phyloP scores from a whole-genome alignment of 2,888 invertebrate genomes.

The Augochlorella aurata region DNA sequence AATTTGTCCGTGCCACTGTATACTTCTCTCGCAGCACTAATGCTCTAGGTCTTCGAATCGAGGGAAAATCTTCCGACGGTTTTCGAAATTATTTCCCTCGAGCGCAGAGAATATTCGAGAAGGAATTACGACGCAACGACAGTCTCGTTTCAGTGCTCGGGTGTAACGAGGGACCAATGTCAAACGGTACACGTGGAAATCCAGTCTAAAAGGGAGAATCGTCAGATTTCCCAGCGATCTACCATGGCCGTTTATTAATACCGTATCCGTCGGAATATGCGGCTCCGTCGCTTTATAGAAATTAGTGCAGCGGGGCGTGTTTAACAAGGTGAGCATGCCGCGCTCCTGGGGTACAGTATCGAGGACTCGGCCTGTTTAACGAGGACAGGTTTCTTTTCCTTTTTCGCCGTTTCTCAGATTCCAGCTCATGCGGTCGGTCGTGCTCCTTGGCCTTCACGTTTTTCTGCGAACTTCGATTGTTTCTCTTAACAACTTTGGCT shows the following conservation, averaged over 20 bases:
- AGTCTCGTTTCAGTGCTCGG: slow-evolving; percentile 4
- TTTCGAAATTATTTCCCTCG: neutral
- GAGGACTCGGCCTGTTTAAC: slow-evolving; percentile 46
- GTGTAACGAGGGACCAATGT: slow-evolving; percentile 9
- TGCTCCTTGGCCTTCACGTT: neutral
- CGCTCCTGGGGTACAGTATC: slow-evolving; percentile 52
- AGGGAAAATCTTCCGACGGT: neutral
- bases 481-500: neutral
- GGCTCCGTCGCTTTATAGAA: slow-evolving; percentile 59
- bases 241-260: slow-evolving; percentile 65
- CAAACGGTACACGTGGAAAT: slow-evolving; percentile 36
- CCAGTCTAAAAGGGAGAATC: slow-evolving; percentile 46
- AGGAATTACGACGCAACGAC: neutral
- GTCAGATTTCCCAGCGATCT: slow-evolving; percentile 41
- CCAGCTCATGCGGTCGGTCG: neutral
- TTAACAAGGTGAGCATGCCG: slow-evolving; percentile 56
- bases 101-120: neutral
- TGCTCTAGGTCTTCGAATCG: neutral
- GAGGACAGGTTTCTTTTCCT: slow-evolving; percentile 39
- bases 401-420: slow-evolving; percentile 2
- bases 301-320: slow-evolving; percentile 63
- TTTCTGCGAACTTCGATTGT: neutral
- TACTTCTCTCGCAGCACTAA: neutral
- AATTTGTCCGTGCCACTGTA: too few relatives aligned
- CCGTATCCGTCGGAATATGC: slow-evolving; percentile 52